Conservation (phyloP, 2,113 vertebrate species). For the Pterocles gutturalis region DNA sequence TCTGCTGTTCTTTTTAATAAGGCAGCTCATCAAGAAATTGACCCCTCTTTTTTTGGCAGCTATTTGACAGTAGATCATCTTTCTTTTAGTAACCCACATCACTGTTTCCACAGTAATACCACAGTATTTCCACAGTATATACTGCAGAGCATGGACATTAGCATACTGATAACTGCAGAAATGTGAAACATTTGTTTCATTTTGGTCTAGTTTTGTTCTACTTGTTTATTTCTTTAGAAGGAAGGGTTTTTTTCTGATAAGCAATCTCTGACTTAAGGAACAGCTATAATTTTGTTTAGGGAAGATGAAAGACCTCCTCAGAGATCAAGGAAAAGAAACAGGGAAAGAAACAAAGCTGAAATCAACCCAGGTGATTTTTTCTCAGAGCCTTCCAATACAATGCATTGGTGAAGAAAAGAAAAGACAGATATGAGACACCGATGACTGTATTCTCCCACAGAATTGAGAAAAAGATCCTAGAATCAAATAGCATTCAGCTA, state of each 20-base stretch:
- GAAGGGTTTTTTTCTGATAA: conserved; percentile 48
- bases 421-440: neutral
- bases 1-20: conserved; percentile 37
- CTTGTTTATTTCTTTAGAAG: conserved; percentile 37
- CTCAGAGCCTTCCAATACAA: neutral
- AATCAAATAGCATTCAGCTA: neutral
- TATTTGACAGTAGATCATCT: conserved; percentile 50
- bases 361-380: conserved; percentile 47
- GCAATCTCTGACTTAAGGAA: conserved; percentile 58
- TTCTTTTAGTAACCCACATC: conserved; percentile 45
- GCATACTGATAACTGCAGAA: conserved; percentile 28
- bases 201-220: neutral
- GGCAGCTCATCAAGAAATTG: conserved; percentile 35
- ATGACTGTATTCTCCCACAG: neutral
- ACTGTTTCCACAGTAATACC: conserved; percentile 60
- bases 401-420: neutral
- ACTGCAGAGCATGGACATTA: neutral
- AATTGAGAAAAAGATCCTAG: neutral
- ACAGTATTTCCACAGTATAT: conserved; percentile 30
- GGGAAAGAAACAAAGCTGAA: conserved; percentile 35
- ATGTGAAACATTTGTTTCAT: conserved; percentile 6
- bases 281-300: conserved; percentile 60
- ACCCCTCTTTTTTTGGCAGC: conserved; percentile 25
- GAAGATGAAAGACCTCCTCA: conserved; percentile 69
- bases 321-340: conserved; percentile 65